Base-by-base conservation (phyloP, 2,113 vertebrate genomes). In the Corythornis vintsioides region DNA sequence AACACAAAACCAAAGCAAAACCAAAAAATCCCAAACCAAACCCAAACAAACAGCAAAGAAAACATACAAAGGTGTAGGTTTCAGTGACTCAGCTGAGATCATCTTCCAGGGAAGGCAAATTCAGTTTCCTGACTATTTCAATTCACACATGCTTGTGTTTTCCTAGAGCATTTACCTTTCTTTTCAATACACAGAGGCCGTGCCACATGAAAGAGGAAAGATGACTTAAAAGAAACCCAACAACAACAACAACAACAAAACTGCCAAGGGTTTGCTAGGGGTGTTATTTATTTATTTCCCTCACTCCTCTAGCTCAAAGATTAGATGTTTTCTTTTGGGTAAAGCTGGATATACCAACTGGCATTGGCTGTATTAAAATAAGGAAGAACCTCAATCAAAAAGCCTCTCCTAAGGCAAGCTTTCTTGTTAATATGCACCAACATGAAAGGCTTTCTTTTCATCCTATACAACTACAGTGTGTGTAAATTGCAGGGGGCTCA, bases 391-490 rank as follows among this genome's bases (percentile, higher is more conserved):
- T 92, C 97, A 96, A 96, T 97, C 97, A 96, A 96, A 98, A 97
- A 97, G 96, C 91, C 86, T 97, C 97, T 98, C 93, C 90, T 96
- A 97, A 98, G 97, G 97, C 97, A 97, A 97, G 96, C 97, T 97
- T 96, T 97, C 98, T 98, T 97, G 97, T 98, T 98, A 98, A 98
- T 98, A 98, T 98, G 97, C 98, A 97, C 93, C 97, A 86, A 98
- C 98, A 98, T 98, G 97, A 98, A 98, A 98, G 97, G 97, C 96
- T 94, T 97, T 97, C 97, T 98, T 98, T 98, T 98, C 97, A 98
- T 98, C 97, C 97, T 97, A 98, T 97, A 97, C 97, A 98, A 97
- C 97, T 95, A 96, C 96, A 97, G 97, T 97, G 97, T 97, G 97
- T 97, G 97, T 97, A 98, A 98, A 97, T 98, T 97, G 98, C 97